phyloP scores from a whole-genome alignment of 2,113 vertebrate genomes.

The Nothoprocta perdicaria region DNA sequence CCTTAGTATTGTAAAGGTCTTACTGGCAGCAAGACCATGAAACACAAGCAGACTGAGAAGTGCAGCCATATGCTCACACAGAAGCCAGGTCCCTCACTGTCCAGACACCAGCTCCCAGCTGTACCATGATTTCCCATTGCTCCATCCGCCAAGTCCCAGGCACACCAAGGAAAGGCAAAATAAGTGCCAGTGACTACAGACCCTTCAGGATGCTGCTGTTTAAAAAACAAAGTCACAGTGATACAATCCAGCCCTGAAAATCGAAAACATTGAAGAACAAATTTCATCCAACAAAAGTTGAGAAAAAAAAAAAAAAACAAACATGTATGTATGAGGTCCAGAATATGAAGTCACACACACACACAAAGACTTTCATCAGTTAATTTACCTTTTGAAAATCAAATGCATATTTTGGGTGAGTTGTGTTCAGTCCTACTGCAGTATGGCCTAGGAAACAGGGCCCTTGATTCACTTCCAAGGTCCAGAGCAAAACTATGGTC shows the following conservation, averaged over 20 bases:
- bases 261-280: background rate
- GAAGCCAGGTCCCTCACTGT: background rate
- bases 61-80: background rate
- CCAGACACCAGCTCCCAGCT: accelerated
- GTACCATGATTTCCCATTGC: background rate
- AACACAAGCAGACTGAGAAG: background rate
- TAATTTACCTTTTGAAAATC: background rate
- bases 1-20: background rate
- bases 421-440: background rate
- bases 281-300: background rate
- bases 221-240: background rate
- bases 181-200: background rate
- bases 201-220: background rate
- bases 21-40: background rate
- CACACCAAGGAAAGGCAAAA: background rate
- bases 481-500: background rate
- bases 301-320: background rate
- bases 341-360: background rate
- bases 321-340: background rate
- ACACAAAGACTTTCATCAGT: background rate
- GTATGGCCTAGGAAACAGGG: background rate
- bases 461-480: background rate
- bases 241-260: background rate
- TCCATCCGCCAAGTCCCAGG: background rate
- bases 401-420: background rate